A percentile compares a stretch with the other conserved stretches of the same genome.
Conservation (phyloP, 1,140 invertebrate genomes). For the Melanaphis sacchari region DNA sequence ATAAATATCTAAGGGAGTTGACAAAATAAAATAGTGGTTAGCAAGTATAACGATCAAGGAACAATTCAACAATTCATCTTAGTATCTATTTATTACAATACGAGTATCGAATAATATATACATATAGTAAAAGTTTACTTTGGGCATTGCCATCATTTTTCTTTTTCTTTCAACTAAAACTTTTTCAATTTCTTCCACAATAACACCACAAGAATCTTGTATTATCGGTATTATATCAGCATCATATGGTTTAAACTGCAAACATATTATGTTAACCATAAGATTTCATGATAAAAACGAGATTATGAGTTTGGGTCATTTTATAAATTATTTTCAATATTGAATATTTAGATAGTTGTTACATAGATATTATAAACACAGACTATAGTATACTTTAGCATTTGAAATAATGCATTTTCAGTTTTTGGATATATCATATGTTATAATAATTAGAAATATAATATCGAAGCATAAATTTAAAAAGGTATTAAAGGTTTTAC, state of each 20-base stretch:
- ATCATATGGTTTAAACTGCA: constrained; percentile 5
- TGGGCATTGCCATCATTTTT: constrained; percentile 8
- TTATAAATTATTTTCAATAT: background rate
- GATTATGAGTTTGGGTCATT: background rate
- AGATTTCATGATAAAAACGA: background rate
- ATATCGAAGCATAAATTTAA: background rate
- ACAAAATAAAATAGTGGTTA: too few relatives aligned
- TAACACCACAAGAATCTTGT: constrained; percentile 21
- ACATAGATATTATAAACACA: background rate
- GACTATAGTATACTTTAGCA: background rate
- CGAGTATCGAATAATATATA: too few relatives aligned
- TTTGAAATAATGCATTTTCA: background rate
- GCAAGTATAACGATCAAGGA: background rate
- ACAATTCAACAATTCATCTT: background rate
- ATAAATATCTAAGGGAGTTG: too few relatives aligned
- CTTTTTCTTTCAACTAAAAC: constrained; percentile 25
- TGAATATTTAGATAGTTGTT: background rate
- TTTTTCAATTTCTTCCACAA: constrained; percentile 18
- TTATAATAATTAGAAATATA: background rate
- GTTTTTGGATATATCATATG: background rate
- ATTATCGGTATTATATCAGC: constrained; percentile 35
- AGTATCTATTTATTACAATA: background rate
- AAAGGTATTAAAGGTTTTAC: constrained; percentile 65
- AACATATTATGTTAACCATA: background rate
- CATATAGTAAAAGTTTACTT: background rate